Conservation (phyloP, 2,888 invertebrate genomes). For the Laspeyria flexula region DNA sequence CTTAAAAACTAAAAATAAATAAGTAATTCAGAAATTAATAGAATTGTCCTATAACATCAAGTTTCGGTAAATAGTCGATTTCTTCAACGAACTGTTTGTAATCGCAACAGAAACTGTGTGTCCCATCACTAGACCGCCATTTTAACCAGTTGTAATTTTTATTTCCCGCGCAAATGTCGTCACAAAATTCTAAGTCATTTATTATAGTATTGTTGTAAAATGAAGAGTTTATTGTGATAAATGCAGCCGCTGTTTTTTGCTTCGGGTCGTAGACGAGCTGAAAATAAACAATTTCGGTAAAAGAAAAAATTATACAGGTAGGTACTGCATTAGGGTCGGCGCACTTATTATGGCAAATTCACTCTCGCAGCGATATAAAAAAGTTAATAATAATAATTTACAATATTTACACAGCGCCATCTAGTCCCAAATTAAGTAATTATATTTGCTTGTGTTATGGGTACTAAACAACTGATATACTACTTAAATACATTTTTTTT, state of each 20-base stretch:
- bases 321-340: no score
- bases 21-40: conserved; percentile 9
- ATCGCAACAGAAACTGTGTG: conserved; percentile 73
- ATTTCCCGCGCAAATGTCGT: conserved; percentile 61
- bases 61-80: conserved; percentile 49
- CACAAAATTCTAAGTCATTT: conserved; percentile 59
- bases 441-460: no score
- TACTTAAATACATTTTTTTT: no score
- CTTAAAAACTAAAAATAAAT: neutral
- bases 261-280: conserved; percentile 71
- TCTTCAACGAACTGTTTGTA: conserved; percentile 58
- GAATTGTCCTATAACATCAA: conserved; percentile 46
- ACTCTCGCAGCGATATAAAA: no score
- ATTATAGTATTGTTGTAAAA: conserved; percentile 57
- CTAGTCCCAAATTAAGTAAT: no score
- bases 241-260: conserved; percentile 58
- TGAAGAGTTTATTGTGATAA: conserved; percentile 71
- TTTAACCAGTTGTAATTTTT: conserved; percentile 62
- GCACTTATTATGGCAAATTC: no score
- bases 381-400: no score
- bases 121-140: conserved; percentile 71
- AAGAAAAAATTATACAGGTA: no score
- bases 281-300: conserved; percentile 1
- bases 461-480: no score
- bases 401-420: no score